Base-by-base conservation (phyloP, 2,888 invertebrate species). In the Polyommatus icarus region DNA sequence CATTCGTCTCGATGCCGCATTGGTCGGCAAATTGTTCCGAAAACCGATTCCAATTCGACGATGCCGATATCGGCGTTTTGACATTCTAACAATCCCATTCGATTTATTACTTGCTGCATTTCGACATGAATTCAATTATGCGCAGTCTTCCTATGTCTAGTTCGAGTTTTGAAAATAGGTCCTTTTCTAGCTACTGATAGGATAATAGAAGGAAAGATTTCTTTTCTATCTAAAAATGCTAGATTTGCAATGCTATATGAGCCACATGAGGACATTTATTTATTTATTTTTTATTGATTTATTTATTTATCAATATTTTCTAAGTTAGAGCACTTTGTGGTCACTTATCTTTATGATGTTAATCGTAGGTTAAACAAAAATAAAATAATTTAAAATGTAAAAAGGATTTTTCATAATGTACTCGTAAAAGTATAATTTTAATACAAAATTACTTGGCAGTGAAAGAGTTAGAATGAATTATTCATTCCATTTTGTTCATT, bases 61-160 rank as follows among this genome's bases (percentile, higher is more conserved):
- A 76, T 46, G 36, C 71, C 29, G 71, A 54, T 40, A 59, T 77
- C 72, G 77, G 59, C 73, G 59, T 57, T 57, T 77, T 73, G 77
- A 76, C 72, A 50, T 46, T 54, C 77, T 76, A 78, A 71, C 78
- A 76, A 72, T 46, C 77, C 77, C 59, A 76, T 46, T 76, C 78
- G 81, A 80, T 80, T 81, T 80, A 81, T 81, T 80, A 79, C 77
- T 76, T 77, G 79, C 79, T 79, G 46, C 78, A 78, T 78, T 79
- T 67, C 67, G 67, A 67, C 67, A 18, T 67, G 67, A 67, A 67
- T 67, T 29, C 67, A 67, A 67, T 67, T 67, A 67, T 67, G 29
- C 67, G 24, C 24, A 24, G 61, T 46, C 20, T 59, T 57, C 57
- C 57, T 57, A 57, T 57, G 18, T 59, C 12, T 12, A 61, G 12